These are phyloP conservation scores for Zoanthus solanderi DNA, from an alignment of 92 coral and sea anemone genomes.

Conservation along the genomic window DNA sequence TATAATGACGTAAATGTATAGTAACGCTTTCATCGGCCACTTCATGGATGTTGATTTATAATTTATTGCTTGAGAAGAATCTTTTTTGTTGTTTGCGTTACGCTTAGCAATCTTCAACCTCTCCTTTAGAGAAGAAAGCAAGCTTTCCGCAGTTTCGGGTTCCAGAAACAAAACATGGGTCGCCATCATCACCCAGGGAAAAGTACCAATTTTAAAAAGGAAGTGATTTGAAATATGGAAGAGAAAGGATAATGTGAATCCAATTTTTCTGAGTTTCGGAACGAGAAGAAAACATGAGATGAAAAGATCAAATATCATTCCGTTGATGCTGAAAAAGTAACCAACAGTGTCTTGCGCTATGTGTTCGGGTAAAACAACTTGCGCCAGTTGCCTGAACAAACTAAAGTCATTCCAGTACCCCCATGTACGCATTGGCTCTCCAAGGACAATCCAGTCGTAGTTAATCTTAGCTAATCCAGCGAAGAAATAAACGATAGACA, in stretches of 20 bases:
- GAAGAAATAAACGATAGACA: constrained; percentile 66
- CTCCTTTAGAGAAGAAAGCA: constrained; percentile 1
- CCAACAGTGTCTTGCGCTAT: constrained; percentile 52
- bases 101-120: not conserved
- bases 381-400: constrained; percentile 33
- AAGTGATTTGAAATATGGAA: constrained; percentile 67
- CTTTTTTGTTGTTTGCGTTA: not conserved
- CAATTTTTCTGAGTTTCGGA: constrained; percentile 43
- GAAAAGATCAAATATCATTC: constrained; percentile 62
- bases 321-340: constrained; percentile 62
- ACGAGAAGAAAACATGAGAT: constrained; percentile 58
- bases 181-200: constrained; percentile 77
- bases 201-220: constrained; percentile 67
- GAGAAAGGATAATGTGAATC: constrained; percentile 27
- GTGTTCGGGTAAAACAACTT: constrained; percentile 44
- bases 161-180: constrained; percentile 52
- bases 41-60: constrained; percentile 17
- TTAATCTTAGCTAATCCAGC: constrained; percentile 71
- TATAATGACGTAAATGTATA: constrained; percentile 48
- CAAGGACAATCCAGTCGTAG: constrained; percentile 65
- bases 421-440: constrained; percentile 73
- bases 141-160: constrained; percentile 44
- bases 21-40: constrained; percentile 51
- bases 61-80: not conserved
- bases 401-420: constrained; percentile 43